A percentile compares a stretch with the other conserved stretches of the same genome.
phyloP scores from a whole-genome alignment of 2,113 vertebrate species.

The Spilogale gracilis region DNA sequence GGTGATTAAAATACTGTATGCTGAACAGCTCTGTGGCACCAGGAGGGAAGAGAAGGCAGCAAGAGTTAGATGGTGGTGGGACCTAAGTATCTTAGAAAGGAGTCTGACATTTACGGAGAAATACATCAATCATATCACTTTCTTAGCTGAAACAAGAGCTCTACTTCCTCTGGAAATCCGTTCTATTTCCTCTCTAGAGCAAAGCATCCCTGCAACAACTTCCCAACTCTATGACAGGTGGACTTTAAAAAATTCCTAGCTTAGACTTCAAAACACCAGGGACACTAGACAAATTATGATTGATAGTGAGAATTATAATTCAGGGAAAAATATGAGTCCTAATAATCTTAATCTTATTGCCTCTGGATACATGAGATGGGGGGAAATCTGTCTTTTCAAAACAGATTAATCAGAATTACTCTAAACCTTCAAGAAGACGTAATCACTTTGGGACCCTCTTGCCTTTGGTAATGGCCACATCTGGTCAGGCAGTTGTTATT shows the following conservation, averaged over 20 bases:
- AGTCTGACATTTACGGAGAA: background rate
- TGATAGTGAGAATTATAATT: conserved; percentile 65
- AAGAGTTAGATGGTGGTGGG: background rate
- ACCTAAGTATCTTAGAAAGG: background rate
- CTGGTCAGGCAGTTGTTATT: conserved; percentile 71
- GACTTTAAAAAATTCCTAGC: conserved; percentile 61
- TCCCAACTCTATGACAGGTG: conserved; percentile 56
- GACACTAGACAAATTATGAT: conserved; percentile 66
- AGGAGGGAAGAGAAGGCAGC: background rate
- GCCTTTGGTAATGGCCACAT: conserved; percentile 63
- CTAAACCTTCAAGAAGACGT: conserved; percentile 51
- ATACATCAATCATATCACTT: background rate
- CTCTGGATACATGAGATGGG: conserved; percentile 36
- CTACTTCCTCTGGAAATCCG: conserved; percentile 18
- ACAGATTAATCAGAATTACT: conserved; percentile 77
- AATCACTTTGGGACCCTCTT: conserved; percentile 49
- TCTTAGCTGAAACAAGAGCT: conserved; percentile 52
- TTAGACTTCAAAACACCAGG: conserved; percentile 53
- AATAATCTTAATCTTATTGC: conserved; percentile 71
- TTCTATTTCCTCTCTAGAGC: conserved; percentile 2
- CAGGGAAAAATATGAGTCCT: conserved; percentile 37
- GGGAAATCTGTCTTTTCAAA: conserved; percentile 73
- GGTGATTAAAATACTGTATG: background rate
- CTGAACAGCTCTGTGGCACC: background rate
- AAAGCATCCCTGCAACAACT: conserved; percentile 48